These are phyloP conservation scores for Caretta caretta DNA, from an alignment of 2,113 vertebrate genomes.

Conservation along the genomic window DNA sequence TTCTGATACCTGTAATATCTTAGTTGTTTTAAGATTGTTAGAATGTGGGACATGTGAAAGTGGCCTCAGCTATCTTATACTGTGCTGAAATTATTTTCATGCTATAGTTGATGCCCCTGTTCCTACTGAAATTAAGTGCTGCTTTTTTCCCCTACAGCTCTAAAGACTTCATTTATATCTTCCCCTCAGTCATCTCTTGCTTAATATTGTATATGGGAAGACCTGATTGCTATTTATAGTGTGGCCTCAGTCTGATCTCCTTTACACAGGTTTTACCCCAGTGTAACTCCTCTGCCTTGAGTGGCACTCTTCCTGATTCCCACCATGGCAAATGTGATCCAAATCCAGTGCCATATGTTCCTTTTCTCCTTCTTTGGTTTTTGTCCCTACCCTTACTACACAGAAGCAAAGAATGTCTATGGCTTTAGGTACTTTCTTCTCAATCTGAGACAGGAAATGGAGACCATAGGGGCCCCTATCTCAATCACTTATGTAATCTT, in stretches of 20 bases:
- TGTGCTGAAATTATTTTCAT: background rate
- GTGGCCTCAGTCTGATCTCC: conserved; percentile 38
- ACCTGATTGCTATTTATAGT: background rate
- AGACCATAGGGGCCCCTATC: fast-evolving
- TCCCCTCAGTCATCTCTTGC: conserved; percentile 42
- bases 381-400: background rate
- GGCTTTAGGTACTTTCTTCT: background rate
- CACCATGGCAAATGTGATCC: background rate
- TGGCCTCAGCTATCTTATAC: background rate
- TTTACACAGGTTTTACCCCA: background rate
- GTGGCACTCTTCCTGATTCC: background rate
- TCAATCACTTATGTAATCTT: background rate
- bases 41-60: fast-evolving
- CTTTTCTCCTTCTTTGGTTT: background rate
- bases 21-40: background rate
- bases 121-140: conserved; percentile 17
- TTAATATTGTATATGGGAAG: background rate
- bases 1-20: fast-evolving
- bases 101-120: background rate
- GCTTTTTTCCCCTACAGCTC: background rate
- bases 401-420: background rate
- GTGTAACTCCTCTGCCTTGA: background rate
- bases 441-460: background rate
- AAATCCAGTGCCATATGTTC: background rate
- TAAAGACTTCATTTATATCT: conserved; percentile 4